Evolutionary conservation across 2,113 vertebrate genomes (phyloP).

Genomic region (Melanerpes formicivorus): DNA sequence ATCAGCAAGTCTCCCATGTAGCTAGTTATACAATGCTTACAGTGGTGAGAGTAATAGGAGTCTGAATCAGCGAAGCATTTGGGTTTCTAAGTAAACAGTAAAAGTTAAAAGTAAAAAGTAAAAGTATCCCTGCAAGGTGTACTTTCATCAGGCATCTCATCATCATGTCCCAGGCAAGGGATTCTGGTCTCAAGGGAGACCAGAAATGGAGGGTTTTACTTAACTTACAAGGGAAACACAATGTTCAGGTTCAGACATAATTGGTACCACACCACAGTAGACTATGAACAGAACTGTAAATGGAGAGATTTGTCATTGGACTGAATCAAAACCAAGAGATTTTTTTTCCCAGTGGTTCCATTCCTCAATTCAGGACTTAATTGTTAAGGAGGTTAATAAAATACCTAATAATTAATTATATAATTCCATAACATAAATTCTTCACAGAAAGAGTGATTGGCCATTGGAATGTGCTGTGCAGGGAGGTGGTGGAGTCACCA

Average conservation of each 20-base stretch:
- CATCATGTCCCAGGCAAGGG: constrained; percentile 63
- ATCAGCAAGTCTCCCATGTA: neutral
- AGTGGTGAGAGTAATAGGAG: constrained; percentile 74
- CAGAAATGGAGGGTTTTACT: neutral
- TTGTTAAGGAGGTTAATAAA: neutral
- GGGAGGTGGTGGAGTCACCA: too few species aligned
- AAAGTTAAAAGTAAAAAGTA: neutral
- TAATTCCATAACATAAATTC: neutral
- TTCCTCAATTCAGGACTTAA: neutral
- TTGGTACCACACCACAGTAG: neutral
- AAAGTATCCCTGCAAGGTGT: constrained; percentile 75
- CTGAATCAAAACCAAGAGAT: neutral
- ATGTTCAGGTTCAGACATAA: neutral
- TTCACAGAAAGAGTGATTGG: too few species aligned
- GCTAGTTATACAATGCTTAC: neutral
- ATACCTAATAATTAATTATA: neutral
- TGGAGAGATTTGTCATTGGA: neutral
- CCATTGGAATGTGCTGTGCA: too few species aligned
- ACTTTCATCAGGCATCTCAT: constrained; percentile 57
- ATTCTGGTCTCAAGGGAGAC: constrained; percentile 2
- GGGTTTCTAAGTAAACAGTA: constrained; percentile 61
- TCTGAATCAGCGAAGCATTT: constrained; percentile 71
- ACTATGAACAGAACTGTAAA: neutral
- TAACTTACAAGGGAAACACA: neutral
- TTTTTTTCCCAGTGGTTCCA: neutral